Conservation (phyloP, 2,888 invertebrate genomes). For the Lepidochitona cinerea region DNA sequence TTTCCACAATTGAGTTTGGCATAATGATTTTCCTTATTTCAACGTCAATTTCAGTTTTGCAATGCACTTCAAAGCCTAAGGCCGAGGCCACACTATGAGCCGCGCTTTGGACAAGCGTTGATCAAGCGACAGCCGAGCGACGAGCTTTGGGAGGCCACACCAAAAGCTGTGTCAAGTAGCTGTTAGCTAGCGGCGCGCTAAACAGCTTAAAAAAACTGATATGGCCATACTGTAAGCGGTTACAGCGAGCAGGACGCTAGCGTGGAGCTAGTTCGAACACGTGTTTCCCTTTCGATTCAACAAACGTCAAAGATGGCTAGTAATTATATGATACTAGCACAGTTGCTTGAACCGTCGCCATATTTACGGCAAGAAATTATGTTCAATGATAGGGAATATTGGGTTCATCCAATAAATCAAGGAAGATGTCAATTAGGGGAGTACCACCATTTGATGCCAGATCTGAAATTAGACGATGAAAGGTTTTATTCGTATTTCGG, state of each 20-base stretch:
- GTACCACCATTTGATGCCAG: neutral
- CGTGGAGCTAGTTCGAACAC: neutral
- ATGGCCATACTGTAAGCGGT: neutral
- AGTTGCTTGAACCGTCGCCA: neutral
- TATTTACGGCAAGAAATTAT: neutral
- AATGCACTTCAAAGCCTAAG: no score
- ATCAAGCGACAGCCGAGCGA: neutral
- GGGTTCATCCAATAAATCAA: neutral
- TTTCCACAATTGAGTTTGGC: no score
- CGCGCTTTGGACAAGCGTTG: neutral
- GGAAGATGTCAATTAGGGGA: neutral
- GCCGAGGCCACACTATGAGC: neutral
- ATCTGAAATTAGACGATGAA: neutral
- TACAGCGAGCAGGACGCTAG: neutral
- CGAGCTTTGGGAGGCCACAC: neutral
- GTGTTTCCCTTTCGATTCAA: neutral
- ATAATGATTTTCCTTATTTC: no score
- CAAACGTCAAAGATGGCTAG: neutral
- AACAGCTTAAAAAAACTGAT: neutral
- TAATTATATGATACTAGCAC: neutral
- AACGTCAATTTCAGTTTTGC: no score
- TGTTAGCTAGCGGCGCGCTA: neutral
- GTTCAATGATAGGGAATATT: neutral
- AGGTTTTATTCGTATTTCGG: neutral
- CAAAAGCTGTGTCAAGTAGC: neutral